These are phyloP conservation scores for Tenthredo livida DNA, from an alignment of 2,888 invertebrate genomes.

Conservation along the genomic window DNA sequence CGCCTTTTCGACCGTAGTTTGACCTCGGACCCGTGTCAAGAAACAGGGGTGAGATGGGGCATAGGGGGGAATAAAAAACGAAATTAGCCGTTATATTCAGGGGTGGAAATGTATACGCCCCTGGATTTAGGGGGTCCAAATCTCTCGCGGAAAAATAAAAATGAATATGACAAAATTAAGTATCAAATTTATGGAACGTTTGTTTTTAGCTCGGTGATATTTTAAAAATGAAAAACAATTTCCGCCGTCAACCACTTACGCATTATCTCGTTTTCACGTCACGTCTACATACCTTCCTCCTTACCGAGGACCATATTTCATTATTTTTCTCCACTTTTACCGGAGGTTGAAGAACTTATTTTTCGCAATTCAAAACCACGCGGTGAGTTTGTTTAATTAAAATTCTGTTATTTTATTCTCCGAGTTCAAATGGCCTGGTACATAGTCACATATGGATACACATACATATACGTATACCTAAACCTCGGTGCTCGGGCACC, in stretches of 20 bases:
- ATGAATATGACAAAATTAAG: too few species aligned
- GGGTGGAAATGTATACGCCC: neutral
- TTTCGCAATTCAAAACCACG: slow-evolving; percentile 4
- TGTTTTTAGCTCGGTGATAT: neutral
- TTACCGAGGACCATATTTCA: neutral
- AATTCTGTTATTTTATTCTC: slow-evolving; percentile 38
- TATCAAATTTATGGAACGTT: neutral
- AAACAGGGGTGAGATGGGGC: neutral
- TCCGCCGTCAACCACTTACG: neutral
- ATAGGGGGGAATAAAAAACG: neutral
- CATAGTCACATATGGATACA: too few species aligned
- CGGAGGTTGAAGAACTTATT: slow-evolving; percentile 16
- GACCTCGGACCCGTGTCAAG: slow-evolving; percentile 23
- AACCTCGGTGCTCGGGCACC: neutral
- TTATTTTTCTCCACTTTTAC: slow-evolving; percentile 10
- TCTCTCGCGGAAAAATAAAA: too few species aligned
- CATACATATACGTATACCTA: neutral
- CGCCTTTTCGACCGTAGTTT: neutral
- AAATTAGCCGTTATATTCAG: neutral
- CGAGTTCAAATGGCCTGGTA: neutral
- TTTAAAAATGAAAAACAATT: slow-evolving; percentile 33
- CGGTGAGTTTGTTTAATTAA: slow-evolving; percentile 42
- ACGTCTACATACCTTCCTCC: neutral
- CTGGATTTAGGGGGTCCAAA: neutral
- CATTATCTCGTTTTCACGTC: slow-evolving; percentile 9